Base-by-base conservation (phyloP, 2,888 invertebrate genomes). In the Bembecia ichneumoniformis region DNA sequence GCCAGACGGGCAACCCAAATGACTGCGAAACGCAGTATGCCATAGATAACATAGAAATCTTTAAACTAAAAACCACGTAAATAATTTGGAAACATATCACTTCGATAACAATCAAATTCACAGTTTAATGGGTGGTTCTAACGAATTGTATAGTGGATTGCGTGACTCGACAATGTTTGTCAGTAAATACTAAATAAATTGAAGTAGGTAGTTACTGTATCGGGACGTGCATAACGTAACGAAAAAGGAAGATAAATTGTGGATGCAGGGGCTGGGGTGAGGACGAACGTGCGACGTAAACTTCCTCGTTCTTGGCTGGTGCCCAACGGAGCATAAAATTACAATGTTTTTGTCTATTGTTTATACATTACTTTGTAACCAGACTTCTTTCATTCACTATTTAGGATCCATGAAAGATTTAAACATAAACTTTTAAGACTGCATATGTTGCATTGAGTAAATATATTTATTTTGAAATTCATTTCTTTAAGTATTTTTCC, bases 211-310 rank as follows among this genome's bases (percentile, higher is more conserved):
- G 13, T 40, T 40, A 40, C 28, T 28, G 28, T 40, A 13, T 14
- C 40, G 40, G n/a, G n/a, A 40, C 14, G n/a, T 40, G 13, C n/a
- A 11, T n/a, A 49, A 28, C 44, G 47, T 50, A 47, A 47, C 48
- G 48, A 40, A 13, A 34, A 43, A 40, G 14, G 43, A 49, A 53
- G 49, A 54, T 54, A 50, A 51, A 54, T 54, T 47, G 48, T 44
- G 49, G 40, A 28, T 28, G 28, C 28, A 9, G 35, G 17, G n/a
- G 48, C 47, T 43, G 54, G 20, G 28, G 28, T 3, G 35, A 34
- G n/a, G 48, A 47, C 36, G 54, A 49, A 47, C 45, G 20, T 5
- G 49, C 48, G 49, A 49, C 52, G 53, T 51, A 52, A n/a, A 54
- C 47, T 49, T 46, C 47, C 47, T 46, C 46, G 46, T 44, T 49